A percentile compares a stretch with the other conserved stretches of the same genome.
phyloP scores from a whole-genome alignment of 2,888 invertebrate genomes.

The Ochlodes sylvanus region DNA sequence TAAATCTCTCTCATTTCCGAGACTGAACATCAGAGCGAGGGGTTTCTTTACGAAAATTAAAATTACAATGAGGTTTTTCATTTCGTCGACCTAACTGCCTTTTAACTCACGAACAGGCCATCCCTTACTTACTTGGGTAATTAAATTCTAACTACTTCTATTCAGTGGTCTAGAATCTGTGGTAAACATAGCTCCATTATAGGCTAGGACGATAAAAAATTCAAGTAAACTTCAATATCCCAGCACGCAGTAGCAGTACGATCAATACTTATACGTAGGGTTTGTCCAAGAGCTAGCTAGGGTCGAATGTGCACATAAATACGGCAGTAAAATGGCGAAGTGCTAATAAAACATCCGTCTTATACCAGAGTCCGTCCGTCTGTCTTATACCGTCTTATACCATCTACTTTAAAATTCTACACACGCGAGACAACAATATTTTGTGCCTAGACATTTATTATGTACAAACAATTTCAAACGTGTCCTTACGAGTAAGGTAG shows the following conservation, averaged over 20 bases:
- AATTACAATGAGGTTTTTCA: background rate
- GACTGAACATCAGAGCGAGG: constrained; percentile 9
- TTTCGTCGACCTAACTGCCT: background rate
- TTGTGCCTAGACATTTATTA: background rate
- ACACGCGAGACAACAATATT: background rate
- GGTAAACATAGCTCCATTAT: too few species aligned
- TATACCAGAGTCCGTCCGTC: background rate
- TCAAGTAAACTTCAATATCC: constrained; percentile 7
- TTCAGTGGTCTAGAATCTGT: too few species aligned
- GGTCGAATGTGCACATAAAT: background rate
- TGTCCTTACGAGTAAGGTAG: background rate
- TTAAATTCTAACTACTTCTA: too few species aligned
- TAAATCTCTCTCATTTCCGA: constrained; percentile 28
- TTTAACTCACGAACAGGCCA: background rate
- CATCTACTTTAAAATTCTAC: background rate
- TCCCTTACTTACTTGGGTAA: too few species aligned
- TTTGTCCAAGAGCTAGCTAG: background rate
- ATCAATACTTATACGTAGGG: background rate
- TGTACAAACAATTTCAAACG: background rate
- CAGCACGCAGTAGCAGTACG: background rate
- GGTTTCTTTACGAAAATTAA: constrained; percentile 10
- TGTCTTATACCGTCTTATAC: too few species aligned
- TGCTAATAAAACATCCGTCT: background rate
- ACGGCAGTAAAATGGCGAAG: background rate
- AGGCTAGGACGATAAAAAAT: background rate